phyloP scores from a whole-genome alignment of 2,888 invertebrate genomes.

The Nowickia ferox region DNA sequence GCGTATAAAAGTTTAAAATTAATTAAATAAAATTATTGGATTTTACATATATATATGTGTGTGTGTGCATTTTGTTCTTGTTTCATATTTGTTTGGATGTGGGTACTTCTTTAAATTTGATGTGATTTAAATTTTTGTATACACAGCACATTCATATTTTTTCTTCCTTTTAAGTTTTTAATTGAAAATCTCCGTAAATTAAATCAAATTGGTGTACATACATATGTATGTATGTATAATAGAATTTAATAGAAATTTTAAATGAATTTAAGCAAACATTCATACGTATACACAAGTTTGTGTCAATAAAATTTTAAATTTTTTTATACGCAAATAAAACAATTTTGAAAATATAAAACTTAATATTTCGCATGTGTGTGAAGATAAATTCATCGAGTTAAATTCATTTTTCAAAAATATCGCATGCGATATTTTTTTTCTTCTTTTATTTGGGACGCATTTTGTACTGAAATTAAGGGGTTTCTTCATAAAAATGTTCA shows the following conservation, averaged over 20 bases:
- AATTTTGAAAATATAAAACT: no score
- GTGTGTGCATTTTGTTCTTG: conserved; percentile 7
- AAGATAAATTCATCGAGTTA: no score
- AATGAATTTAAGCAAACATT: background rate
- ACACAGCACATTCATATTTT: background rate
- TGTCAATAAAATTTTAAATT: background rate
- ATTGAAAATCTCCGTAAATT: conserved; percentile 55
- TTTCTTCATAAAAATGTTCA: no score
- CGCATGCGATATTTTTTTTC: no score
- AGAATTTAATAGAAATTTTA: conserved; percentile 5
- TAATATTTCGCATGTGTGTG: no score
- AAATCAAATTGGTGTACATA: conserved; percentile 39
- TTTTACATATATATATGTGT: background rate
- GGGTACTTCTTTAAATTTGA: conserved; percentile 29
- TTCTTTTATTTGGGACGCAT: no score
- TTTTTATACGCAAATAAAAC: no score
- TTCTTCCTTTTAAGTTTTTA: conserved; percentile 21
- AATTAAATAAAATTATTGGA: conserved; percentile 58
- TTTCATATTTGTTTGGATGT: conserved; percentile 22
- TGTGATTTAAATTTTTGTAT: conserved; percentile 42
- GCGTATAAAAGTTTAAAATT: conserved; percentile 47
- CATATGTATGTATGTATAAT: no score
- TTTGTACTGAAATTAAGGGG: no score
- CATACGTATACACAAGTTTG: background rate
- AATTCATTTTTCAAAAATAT: no score